phyloP scores from a whole-genome alignment of 2,113 vertebrate species.

The Erinaceus europaeus region DNA sequence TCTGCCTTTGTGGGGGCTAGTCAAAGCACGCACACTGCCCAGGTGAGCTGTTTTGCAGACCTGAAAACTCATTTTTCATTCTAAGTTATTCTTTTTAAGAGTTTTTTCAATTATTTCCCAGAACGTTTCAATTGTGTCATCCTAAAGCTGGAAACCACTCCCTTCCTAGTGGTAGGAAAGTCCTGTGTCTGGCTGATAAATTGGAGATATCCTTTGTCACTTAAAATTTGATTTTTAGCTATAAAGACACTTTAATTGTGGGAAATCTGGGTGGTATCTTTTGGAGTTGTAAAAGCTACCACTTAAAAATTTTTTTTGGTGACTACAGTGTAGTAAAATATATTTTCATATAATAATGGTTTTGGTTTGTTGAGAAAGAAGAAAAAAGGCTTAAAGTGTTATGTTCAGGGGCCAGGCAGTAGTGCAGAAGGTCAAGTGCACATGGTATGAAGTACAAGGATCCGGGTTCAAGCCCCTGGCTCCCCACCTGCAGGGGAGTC shows the following conservation, averaged over 20 bases:
- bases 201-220: constrained; percentile 5
- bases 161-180: constrained; percentile 59
- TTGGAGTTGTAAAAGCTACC: background rate
- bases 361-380: constrained; percentile 24
- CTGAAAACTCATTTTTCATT: constrained; percentile 26
- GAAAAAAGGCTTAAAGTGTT: constrained; percentile 24
- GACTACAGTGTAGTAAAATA: constrained; percentile 19
- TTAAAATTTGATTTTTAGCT: constrained; percentile 52
- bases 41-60: too few relatives aligned
- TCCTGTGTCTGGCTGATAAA: constrained; percentile 60
- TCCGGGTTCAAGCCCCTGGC: too few relatives aligned
- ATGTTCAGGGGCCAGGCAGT: background rate
- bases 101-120: constrained; percentile 57
- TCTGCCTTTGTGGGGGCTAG: too few relatives aligned
- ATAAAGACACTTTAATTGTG: constrained; percentile 18
- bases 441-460: too few relatives aligned
- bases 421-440: too few relatives aligned
- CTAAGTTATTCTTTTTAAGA: constrained; percentile 27
- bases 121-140: constrained; percentile 57
- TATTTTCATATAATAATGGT: constrained; percentile 24
- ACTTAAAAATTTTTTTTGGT: constrained; percentile 34
- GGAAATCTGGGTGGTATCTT: constrained; percentile 33
- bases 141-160: constrained; percentile 69
- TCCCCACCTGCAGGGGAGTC: too few relatives aligned
- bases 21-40: too few relatives aligned